Conservation (phyloP, 2,888 invertebrate species). For the Cerceris rybyensis region DNA sequence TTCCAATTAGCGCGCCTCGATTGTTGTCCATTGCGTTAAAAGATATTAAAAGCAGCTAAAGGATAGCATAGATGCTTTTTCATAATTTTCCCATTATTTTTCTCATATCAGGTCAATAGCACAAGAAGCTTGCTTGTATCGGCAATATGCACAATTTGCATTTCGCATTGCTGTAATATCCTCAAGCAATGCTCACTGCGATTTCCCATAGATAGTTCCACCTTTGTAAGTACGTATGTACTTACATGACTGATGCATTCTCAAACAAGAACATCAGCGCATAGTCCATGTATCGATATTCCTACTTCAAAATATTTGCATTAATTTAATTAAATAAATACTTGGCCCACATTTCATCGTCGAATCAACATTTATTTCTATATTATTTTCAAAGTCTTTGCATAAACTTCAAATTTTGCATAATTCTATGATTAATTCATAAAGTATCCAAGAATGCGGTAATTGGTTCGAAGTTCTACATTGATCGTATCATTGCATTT, state of each 20-base stretch:
- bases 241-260: slow-evolving; percentile 20
- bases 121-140: slow-evolving; percentile 28
- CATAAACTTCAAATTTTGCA: no score
- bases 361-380: no score
- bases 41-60: slow-evolving; percentile 16
- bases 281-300: background rate
- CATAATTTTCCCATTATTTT: slow-evolving; percentile 35
- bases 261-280: slow-evolving; percentile 18
- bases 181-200: slow-evolving; percentile 39
- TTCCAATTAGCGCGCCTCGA: slow-evolving; percentile 11
- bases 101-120: slow-evolving; percentile 22
- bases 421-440: no score
- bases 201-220: slow-evolving; percentile 42
- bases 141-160: slow-evolving; percentile 51
- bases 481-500: no score
- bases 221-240: slow-evolving; percentile 30
- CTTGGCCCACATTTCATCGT: no score
- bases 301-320: no score
- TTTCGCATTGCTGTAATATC: slow-evolving; percentile 37
- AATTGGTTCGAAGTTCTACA: no score
- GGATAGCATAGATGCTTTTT: slow-evolving; percentile 17
- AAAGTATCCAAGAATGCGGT: no score
- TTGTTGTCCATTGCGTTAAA: background rate
- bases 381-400: no score
- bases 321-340: no score